Base-by-base conservation (phyloP, 2,113 vertebrate genomes). In the Lota lota region DNA sequence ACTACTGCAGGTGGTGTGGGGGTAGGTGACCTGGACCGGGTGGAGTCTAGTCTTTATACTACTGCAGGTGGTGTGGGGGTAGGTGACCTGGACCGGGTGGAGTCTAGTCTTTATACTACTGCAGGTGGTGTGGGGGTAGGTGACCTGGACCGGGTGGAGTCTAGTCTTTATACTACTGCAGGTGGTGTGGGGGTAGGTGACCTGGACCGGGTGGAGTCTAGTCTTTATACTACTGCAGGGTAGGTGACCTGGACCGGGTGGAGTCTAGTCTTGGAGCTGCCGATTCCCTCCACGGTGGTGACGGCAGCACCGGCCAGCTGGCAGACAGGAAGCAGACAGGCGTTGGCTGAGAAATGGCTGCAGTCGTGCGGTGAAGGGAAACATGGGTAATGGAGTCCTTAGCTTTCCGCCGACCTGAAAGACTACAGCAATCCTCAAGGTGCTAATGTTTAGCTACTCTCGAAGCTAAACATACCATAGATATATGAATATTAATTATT, bases 201-300 rank as follows among this genome's bases (percentile, higher is more conserved):
- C 94, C 90, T 95, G 94, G 11, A 95, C 90, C 0, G 94, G 92
- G 76, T 96, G 93, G 73, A 96, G 82, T 77, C 92, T 92, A 82
- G 79, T 92, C 72, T 83, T 92, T 61, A 93, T 91, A 87, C 85
- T 94, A 68, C 94, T 94, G 11, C 10, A 11, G 10, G 60, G 66
- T 56, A 16, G 16, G 20, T 24, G 14, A 96, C 94, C 90, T 95
- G 94, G 10, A 95, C 90, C 0, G 94, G 92, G 76, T 96, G 93
- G 73, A 96, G 82, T 76, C 92, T 92, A 82, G 79, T 92, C 73
- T 83, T 92, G 62, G 93, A 90, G 88, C 84, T 94, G 69, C 94
- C 94, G 10, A 95, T 75, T n/a, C 93, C 93, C 90, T 96, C 94
- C 72, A 93, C 93, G 0, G 94, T 95, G 75, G 93, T 95, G 76